Percentiles rank a stretch among this genome's conserved stretches.
phyloP scores from a whole-genome alignment of 92 coral and sea anemone genomes.

The Zoanthus sociatus region DNA sequence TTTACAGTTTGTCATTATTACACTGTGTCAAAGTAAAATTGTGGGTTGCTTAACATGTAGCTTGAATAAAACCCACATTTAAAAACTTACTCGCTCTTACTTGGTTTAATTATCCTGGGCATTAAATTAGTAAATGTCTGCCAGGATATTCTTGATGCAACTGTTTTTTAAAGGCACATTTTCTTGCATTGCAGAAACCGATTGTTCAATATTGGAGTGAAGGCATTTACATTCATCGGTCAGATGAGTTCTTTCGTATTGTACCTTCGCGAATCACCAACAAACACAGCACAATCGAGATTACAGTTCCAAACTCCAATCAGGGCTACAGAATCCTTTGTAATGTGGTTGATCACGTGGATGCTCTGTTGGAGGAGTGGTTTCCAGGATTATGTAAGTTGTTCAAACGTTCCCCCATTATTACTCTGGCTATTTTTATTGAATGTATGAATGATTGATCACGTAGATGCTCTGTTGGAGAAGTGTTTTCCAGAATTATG shows the following conservation, averaged over 20 bases:
- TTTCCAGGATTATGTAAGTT: slow-evolving; percentile 92
- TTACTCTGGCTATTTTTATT: not conserved
- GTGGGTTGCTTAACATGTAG: too few relatives aligned
- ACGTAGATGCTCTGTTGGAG: not conserved
- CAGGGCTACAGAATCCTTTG: slow-evolving; percentile 81
- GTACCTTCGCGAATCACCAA: slow-evolving; percentile 56
- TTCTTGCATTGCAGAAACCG: slow-evolving; percentile 48
- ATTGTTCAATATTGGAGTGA: slow-evolving; percentile 77
- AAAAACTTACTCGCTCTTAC: too few relatives aligned
- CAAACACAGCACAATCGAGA: slow-evolving; percentile 67
- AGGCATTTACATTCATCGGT: slow-evolving; percentile 79
- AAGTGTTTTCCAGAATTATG: too few relatives aligned
- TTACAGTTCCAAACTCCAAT: slow-evolving; percentile 75
- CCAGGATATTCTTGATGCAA: too few relatives aligned
- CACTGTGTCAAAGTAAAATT: too few relatives aligned
- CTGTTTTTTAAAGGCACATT: too few relatives aligned
- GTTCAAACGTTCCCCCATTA: not conserved
- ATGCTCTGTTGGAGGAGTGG: slow-evolving; percentile 91
- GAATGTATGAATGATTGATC: not conserved
- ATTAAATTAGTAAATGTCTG: too few relatives aligned
- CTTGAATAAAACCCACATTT: too few relatives aligned
- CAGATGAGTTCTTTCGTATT: slow-evolving; percentile 75
- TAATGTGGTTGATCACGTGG: slow-evolving; percentile 91
- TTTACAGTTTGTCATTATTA: too few relatives aligned
- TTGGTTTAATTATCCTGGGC: too few relatives aligned